phyloP scores from a whole-genome alignment of 1,140 invertebrate genomes.

The Monomorium pharaonis region DNA sequence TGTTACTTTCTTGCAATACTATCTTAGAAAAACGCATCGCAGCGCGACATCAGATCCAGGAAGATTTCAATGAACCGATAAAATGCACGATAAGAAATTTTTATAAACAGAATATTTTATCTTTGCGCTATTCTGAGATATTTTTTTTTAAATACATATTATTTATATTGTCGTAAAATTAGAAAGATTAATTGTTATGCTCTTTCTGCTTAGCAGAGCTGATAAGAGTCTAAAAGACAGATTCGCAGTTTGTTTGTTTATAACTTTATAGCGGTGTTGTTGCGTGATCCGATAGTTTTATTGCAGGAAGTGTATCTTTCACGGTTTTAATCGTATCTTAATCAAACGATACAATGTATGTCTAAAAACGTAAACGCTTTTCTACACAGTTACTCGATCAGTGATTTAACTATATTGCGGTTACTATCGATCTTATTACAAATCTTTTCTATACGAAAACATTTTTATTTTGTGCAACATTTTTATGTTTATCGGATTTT shows the following conservation, averaged over 20 bases:
- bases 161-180: not conserved
- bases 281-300: constrained; percentile 9
- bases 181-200: not conserved
- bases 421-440: not conserved
- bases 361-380: not conserved
- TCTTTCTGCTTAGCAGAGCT: not conserved
- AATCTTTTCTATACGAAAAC: not conserved
- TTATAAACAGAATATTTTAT: constrained; percentile 14
- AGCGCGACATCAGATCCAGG: not conserved
- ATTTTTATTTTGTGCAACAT: not conserved
- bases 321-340: not conserved
- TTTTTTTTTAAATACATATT: not conserved
- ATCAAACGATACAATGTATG: not conserved
- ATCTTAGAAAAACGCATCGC: not conserved
- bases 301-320: not conserved
- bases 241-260: not conserved
- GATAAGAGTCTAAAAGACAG: not conserved
- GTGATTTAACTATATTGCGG: not conserved
- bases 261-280: not conserved
- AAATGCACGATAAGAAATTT: not conserved
- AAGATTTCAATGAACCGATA: not conserved
- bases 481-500: not conserved
- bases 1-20: not conserved
- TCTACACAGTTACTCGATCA: not conserved
- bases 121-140: not conserved